phyloP scores from a whole-genome alignment of 2,113 vertebrate genomes.

The Psittacula cyanocephala region DNA sequence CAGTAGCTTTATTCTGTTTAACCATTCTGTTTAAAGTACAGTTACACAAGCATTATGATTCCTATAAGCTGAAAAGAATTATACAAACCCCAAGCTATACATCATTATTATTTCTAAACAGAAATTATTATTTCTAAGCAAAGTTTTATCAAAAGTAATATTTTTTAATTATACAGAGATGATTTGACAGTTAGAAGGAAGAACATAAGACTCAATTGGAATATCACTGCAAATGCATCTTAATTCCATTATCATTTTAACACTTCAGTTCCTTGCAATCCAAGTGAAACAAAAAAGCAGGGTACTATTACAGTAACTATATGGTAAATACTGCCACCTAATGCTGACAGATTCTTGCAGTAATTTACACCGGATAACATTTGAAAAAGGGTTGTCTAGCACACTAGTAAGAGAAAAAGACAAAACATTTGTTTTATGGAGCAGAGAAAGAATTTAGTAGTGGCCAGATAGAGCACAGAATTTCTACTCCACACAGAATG shows the following conservation, averaged over 20 bases:
- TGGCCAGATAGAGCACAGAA: background rate
- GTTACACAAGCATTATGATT: background rate
- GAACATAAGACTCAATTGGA: background rate
- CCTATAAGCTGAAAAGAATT: background rate
- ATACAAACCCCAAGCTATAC: background rate
- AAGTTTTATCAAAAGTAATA: background rate
- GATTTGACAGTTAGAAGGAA: background rate
- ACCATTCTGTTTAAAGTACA: background rate
- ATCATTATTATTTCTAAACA: background rate
- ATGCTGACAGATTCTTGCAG: background rate
- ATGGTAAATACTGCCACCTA: conserved; percentile 16
- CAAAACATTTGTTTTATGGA: background rate
- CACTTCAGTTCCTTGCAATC: background rate
- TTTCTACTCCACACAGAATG: background rate
- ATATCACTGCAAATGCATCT: background rate
- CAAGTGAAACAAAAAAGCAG: background rate
- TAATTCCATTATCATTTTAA: background rate
- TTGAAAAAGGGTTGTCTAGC: background rate
- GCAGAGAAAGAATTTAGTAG: background rate
- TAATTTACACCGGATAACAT: background rate
- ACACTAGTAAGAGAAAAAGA: background rate
- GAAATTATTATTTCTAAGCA: background rate
- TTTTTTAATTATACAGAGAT: background rate
- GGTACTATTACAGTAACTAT: background rate
- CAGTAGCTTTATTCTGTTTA: background rate